Base-by-base conservation (phyloP, 2,888 invertebrate species). In the Pogonocherus hispidulus region DNA sequence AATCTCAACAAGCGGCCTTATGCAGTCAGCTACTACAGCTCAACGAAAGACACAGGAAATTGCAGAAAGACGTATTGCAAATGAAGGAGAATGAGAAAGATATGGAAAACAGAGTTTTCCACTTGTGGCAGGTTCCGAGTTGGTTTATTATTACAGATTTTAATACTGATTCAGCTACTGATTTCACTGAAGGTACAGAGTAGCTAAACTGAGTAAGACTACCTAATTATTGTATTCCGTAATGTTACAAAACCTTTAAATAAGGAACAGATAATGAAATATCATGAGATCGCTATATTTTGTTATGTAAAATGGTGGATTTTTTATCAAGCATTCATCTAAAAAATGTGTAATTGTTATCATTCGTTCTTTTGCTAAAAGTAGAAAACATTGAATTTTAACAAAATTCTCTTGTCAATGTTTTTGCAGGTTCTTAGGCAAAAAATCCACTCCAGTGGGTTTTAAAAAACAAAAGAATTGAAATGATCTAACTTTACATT, bases 71-170 rank as follows among this genome's bases (percentile, higher is more conserved):
- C 67, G 70, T 85, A 46, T 32, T 74, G 6, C 51, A 68, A 14
- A 69, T 84, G 54, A 82, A 83, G 66, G 81, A 83, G 32, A 72
- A 79, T 3, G 85, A 85, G 66, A 80, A 77, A 65, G 79, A 78
- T 19, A 80, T 85, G 72, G 84, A 86, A 67, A 74, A 66, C 23
- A 77, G 77, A 51, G 80, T 85, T 19, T 81, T 80, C 63, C 78
- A 82, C 64, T 77, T 86, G 60, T 85, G 85, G 85, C 84, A 84
- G 70, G 83, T 84, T 47, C 85, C 86, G 32, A 85, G 84, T 74
- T 83, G 82, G 77, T 86, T 84, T 75, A 80, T 85, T 69, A 82
- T 83, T 18, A 81, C 78, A 14, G 79, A 80, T 63, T 70, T 76
- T 19, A 75, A 71, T 67, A 69, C 70, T 5, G 78, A 77, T 63